Percentiles rank a stretch among this genome's conserved stretches.
Evolutionary conservation across 2,888 invertebrate genomes (phyloP).

Genomic region (Portevinia maculata): DNA sequence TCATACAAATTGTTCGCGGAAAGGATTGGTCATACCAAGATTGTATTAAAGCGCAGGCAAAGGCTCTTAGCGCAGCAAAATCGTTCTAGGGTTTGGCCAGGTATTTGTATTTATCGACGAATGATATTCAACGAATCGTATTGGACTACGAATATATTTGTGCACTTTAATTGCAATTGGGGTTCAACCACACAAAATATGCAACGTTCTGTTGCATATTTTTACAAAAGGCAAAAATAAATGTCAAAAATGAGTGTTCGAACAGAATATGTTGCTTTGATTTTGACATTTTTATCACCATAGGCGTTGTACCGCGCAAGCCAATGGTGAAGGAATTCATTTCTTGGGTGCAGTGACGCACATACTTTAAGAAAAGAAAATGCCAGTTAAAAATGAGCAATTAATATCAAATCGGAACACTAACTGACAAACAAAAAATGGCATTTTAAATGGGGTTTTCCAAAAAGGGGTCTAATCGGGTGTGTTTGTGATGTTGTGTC

Average conservation of each 20-base stretch:
- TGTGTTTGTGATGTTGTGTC: constrained; percentile 61
- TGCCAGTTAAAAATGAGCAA: constrained; percentile 63
- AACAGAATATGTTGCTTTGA: constrained; percentile 35
- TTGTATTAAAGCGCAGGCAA: constrained; percentile 16
- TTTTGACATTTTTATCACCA: constrained; percentile 64
- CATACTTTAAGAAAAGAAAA: constrained; percentile 16
- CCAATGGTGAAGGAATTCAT: constrained; percentile 28
- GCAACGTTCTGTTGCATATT: constrained; percentile 22
- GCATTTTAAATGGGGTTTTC: constrained; percentile 50
- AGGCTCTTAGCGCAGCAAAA: constrained; percentile 12
- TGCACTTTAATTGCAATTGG: constrained; percentile 68
- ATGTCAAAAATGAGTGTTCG: constrained; percentile 66
- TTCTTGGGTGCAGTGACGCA: constrained; percentile 56
- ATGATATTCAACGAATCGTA: constrained; percentile 38
- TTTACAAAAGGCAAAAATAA: constrained; percentile 36
- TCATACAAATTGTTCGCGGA: constrained; percentile 55
- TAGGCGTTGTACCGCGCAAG: constrained; percentile 56
- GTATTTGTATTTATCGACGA: constrained; percentile 17
- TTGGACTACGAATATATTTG: constrained; percentile 41
- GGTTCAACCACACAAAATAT: constrained; percentile 19
- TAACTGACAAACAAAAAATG: not conserved
- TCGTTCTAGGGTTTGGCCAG: constrained; percentile 56
- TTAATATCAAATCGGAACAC: constrained; percentile 54
- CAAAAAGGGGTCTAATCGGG: constrained; percentile 54
- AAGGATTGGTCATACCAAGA: constrained; percentile 51